These are phyloP conservation scores for Cyanoderma ruficeps DNA, from an alignment of 2,113 vertebrate genomes.

Conservation along the genomic window DNA sequence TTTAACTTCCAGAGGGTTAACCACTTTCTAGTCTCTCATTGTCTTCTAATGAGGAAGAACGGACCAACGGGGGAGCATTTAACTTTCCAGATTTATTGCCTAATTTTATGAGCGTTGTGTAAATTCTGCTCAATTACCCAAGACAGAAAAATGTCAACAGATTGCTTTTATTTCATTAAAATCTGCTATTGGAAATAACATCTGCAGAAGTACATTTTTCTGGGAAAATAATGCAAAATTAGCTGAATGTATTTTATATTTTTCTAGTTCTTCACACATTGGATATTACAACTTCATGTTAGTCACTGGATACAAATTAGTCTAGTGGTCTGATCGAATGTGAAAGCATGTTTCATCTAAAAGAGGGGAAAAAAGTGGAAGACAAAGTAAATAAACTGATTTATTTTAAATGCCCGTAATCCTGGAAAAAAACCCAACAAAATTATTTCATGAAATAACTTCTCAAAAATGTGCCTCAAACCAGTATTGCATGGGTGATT, in stretches of 20 bases:
- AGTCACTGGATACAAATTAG: background rate
- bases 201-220: background rate
- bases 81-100: background rate
- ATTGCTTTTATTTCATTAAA: conserved; percentile 1
- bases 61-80: background rate
- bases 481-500: background rate
- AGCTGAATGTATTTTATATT: background rate
- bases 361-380: background rate
- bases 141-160: background rate
- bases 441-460: background rate
- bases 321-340: background rate
- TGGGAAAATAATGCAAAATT: background rate
- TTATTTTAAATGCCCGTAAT: background rate
- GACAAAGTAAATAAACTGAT: background rate
- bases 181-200: background rate
- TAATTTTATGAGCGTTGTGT: background rate
- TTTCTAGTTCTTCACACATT: background rate
- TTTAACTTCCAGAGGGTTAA: background rate
- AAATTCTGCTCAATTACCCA: background rate
- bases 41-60: background rate
- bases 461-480: background rate
- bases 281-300: background rate
- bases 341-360: background rate
- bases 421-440: background rate
- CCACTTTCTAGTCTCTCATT: background rate